Evolutionary conservation across 2,888 invertebrate genomes (phyloP).

Genomic region (Drosophila mimetica): DNA sequence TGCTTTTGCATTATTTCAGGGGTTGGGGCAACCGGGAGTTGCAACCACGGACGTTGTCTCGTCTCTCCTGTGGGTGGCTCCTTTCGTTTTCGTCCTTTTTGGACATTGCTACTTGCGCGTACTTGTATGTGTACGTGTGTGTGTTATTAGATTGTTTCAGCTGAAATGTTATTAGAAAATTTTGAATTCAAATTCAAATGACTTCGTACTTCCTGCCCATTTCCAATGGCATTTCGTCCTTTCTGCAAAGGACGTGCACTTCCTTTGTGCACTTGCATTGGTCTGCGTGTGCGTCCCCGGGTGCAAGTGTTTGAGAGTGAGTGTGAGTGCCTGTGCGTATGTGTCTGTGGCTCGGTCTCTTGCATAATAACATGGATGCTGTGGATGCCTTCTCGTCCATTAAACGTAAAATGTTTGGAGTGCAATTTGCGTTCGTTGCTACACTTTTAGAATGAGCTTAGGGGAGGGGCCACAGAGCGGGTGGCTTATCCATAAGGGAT

Average conservation of each 20-base stretch:
- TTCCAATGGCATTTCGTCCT: conserved; percentile 23
- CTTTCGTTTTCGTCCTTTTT: conserved; percentile 66
- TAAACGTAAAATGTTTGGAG: conserved; percentile 62
- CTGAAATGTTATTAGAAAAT: conserved; percentile 80
- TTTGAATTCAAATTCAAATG: conserved; percentile 80
- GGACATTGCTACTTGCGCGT: conserved; percentile 33
- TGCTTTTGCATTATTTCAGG: conserved; percentile 63
- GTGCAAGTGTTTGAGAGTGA: conserved; percentile 18
- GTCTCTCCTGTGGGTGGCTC: conserved; percentile 58
- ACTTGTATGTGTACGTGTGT: conserved; percentile 38
- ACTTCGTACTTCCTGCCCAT: conserved; percentile 67
- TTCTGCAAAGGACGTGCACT: conserved; percentile 33
- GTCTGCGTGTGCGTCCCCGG: conserved; percentile 17
- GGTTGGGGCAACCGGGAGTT: conserved; percentile 5
- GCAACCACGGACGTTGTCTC: conserved; percentile 48
- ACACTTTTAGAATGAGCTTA: conserved; percentile 17
- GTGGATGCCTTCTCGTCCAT: conserved; percentile 61
- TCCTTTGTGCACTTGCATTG: conserved; percentile 32
- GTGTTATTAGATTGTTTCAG: conserved; percentile 77
- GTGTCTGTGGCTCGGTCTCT: conserved; percentile 31
- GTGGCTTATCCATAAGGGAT: conserved; percentile 28
- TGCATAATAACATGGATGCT: conserved; percentile 52
- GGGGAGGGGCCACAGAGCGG: neutral
- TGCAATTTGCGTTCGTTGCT: conserved; percentile 56
- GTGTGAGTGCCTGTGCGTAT: conserved; percentile 12